phyloP scores from a whole-genome alignment of 2,888 invertebrate species.

The Melanargia galathea region DNA sequence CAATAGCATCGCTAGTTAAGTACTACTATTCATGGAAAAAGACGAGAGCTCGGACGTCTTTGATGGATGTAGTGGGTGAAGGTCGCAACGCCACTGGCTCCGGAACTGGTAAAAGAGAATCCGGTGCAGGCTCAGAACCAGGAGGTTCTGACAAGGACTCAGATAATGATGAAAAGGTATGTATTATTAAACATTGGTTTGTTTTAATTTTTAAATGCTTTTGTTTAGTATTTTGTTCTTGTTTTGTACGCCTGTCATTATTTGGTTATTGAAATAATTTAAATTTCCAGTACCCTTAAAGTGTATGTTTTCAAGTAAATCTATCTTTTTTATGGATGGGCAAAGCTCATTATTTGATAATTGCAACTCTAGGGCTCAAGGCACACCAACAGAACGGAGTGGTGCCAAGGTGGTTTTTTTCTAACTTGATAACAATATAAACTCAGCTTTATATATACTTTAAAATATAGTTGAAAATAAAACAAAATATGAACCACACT shows the following conservation, averaged over 20 bases:
- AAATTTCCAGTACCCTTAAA: conserved; percentile 19
- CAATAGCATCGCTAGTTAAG: conserved; percentile 96
- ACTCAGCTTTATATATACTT: too few species aligned
- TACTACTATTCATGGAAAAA: conserved; percentile 99
- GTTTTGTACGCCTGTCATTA: conserved; percentile 42
- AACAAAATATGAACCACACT: too few species aligned
- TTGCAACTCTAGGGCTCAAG: too few species aligned
- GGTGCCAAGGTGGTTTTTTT: too few species aligned
- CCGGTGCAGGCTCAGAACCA: conserved; percentile 90
- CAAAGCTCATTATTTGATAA: too few species aligned
- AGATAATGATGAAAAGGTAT: conserved; percentile 95
- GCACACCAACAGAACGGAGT: too few species aligned
- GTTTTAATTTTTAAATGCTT: conserved; percentile 25
- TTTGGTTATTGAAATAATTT: conserved; percentile 48
- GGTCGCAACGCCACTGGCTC: conserved; percentile 87
- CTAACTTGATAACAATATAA: too few species aligned
- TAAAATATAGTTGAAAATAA: too few species aligned
- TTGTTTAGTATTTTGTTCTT: conserved; percentile 35
- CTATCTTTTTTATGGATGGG: too few species aligned
- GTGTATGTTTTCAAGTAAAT: conserved; percentile 3
- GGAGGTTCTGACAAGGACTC: conserved; percentile 93
- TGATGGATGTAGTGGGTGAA: conserved; percentile 94
- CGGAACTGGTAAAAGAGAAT: conserved; percentile 85
- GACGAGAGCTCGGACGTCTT: conserved; percentile 93
- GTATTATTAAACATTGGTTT: conserved; percentile 48